Percentiles rank a stretch among this genome's conserved stretches.
Evolutionary conservation across 2,113 vertebrate species (phyloP).

Genomic region (Rhegmatorhina hoffmannsi): DNA sequence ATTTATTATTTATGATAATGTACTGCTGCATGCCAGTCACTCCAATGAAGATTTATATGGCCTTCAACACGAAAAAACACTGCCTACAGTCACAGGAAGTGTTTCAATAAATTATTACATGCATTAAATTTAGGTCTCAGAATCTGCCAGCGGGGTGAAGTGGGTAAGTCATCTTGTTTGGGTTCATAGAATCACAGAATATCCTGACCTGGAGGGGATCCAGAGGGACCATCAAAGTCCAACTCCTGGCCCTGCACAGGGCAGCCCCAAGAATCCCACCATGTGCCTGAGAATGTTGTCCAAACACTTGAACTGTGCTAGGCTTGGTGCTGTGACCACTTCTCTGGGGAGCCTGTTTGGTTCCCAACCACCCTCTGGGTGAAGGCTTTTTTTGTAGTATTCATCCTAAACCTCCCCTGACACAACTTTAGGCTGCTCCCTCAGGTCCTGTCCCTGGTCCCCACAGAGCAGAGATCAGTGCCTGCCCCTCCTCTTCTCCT

Average conservation of each 20-base stretch:
- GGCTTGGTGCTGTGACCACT: background rate
- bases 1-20: slow-evolving; percentile 41
- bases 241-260: background rate
- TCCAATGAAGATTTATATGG: slow-evolving; percentile 36
- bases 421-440: background rate
- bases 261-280: background rate
- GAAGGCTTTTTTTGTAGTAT: rapidly evolving
- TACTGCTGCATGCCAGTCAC: background rate
- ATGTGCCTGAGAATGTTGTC: too few relatives aligned
- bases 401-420: background rate
- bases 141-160: background rate
- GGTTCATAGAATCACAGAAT: background rate
- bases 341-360: background rate
- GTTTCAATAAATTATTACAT: background rate
- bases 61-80: slow-evolving; percentile 15
- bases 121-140: slow-evolving; percentile 1
- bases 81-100: background rate
- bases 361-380: background rate
- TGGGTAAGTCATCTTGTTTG: background rate
- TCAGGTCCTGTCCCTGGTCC: too few relatives aligned
- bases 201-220: background rate
- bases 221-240: background rate
- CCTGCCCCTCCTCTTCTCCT: background rate
- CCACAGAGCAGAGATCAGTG: background rate
- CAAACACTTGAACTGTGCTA: background rate